These are phyloP conservation scores for Neotoxoptera formosana DNA, from an alignment of 1,140 invertebrate species.

Conservation along the genomic window DNA sequence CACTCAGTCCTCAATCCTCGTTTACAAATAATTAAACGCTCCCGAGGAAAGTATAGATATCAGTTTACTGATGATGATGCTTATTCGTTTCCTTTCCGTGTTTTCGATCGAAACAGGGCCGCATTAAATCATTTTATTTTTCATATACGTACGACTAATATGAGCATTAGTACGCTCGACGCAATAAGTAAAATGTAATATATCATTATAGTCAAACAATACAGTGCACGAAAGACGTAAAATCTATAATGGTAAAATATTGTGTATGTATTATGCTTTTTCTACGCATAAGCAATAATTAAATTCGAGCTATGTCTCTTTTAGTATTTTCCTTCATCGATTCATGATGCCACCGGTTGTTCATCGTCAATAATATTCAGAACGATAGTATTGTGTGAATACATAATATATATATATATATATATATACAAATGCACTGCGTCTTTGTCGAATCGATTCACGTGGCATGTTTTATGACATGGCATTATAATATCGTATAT, in stretches of 20 bases:
- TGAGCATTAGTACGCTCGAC: no score
- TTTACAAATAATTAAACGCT: no score
- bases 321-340: neutral
- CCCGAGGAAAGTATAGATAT: no score
- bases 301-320: neutral
- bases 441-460: neutral
- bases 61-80: no score
- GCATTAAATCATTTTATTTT: no score
- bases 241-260: neutral
- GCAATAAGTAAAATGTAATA: no score
- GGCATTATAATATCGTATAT: neutral
- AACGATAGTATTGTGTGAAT: neutral
- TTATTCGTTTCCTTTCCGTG: no score
- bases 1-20: no score
- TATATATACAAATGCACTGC: neutral
- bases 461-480: neutral
- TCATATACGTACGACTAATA: no score
- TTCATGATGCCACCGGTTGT: neutral
- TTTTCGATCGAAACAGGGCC: no score
- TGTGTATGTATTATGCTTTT: neutral
- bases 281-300: neutral
- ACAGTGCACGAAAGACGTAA: neutral
- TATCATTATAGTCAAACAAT: no score
- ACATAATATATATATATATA: neutral
- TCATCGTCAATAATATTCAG: neutral